Evolutionary conservation across 2,888 invertebrate species (phyloP).

Genomic region (Glaucopsyche alexis): DNA sequence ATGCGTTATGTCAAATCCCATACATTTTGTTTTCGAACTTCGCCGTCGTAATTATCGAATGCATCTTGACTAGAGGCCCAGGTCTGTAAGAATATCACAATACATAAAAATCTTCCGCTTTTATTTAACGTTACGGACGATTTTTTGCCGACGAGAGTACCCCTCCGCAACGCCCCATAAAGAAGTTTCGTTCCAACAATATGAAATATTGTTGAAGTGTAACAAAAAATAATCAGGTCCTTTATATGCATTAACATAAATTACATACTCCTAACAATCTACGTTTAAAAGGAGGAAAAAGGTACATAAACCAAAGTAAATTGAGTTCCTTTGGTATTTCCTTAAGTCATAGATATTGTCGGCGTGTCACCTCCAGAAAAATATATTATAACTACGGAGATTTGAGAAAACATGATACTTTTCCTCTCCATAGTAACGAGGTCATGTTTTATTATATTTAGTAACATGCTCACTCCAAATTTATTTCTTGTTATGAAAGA

Average conservation of each 20-base stretch:
- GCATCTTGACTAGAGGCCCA: too few relatives aligned
- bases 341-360: slow-evolving; percentile 18
- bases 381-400: slow-evolving; percentile 23
- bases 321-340: slow-evolving; percentile 25
- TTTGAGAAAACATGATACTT: slow-evolving; percentile 25
- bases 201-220: neutral
- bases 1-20: too few relatives aligned
- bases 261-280: neutral
- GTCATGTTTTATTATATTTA: slow-evolving; percentile 5
- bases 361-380: slow-evolving; percentile 9
- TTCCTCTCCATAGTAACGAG: slow-evolving; percentile 17
- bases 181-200: too few relatives aligned
- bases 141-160: too few relatives aligned
- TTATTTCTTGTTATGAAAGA: slow-evolving; percentile 24
- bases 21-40: too few relatives aligned
- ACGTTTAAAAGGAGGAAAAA: neutral
- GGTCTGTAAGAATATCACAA: too few relatives aligned
- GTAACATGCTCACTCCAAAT: slow-evolving; percentile 12
- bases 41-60: too few relatives aligned
- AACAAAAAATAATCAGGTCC: neutral
- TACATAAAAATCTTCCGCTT: too few relatives aligned
- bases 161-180: too few relatives aligned
- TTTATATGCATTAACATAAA: neutral
- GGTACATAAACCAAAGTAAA: slow-evolving; percentile 19
- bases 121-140: too few relatives aligned